These are phyloP conservation scores for Pygocentrus nattereri DNA, from an alignment of 2,797 vertebrate genomes.

Conservation along the genomic window DNA sequence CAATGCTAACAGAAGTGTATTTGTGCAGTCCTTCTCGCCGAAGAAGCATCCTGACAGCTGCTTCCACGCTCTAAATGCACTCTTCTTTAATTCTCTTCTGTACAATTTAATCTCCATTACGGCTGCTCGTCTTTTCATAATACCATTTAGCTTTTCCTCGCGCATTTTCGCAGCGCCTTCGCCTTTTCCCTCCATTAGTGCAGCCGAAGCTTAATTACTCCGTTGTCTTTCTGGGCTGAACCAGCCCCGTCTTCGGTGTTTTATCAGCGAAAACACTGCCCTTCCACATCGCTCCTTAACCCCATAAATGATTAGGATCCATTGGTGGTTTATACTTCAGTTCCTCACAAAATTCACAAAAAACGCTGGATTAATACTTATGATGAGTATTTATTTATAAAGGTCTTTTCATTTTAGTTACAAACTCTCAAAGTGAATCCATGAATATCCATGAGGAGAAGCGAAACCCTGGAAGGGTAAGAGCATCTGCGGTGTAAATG, in stretches of 20 bases:
- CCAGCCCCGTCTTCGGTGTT: neutral
- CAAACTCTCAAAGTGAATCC: too few relatives aligned
- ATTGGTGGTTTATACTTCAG: too few relatives aligned
- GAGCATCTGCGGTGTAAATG: too few relatives aligned
- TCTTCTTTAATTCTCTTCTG: conserved; percentile 32
- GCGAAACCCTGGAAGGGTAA: too few relatives aligned
- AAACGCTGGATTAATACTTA: too few relatives aligned
- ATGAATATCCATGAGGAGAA: too few relatives aligned
- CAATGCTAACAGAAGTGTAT: conserved; percentile 28
- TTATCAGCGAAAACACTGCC: conserved; percentile 28
- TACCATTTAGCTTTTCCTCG: conserved; percentile 30
- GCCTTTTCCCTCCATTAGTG: conserved; percentile 41
- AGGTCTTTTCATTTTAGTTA: too few relatives aligned
- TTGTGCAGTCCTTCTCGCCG: conserved; percentile 32
- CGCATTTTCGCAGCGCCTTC: conserved; percentile 2
- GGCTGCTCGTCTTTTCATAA: conserved; percentile 32
- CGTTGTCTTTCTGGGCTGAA: conserved; percentile 21
- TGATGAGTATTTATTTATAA: too few relatives aligned
- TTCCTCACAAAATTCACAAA: too few relatives aligned
- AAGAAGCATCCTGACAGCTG: conserved; percentile 43
- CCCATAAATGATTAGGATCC: too few relatives aligned
- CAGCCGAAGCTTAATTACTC: conserved; percentile 41
- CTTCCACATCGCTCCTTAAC: conserved; percentile 32
- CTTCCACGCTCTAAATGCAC: conserved; percentile 38
- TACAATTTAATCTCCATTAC: conserved; percentile 54